phyloP scores from a whole-genome alignment of 37 sponge, comb jelly and placozoan species.

The Eunapius fragilis region DNA sequence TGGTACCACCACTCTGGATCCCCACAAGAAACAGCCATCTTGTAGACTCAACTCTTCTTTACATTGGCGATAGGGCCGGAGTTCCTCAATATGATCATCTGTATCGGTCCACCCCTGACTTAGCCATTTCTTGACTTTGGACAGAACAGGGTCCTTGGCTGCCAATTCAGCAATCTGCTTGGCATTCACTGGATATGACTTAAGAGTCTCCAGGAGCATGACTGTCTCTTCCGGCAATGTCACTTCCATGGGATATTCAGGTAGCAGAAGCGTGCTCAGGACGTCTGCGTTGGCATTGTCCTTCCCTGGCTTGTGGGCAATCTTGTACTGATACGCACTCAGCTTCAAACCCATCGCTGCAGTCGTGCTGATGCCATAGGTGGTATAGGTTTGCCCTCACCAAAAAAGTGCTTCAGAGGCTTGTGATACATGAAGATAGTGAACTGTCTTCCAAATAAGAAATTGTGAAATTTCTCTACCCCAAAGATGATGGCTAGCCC shows the following conservation, averaged over 20 bases:
- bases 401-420: conserved; percentile 22
- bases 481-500: conserved; percentile 21
- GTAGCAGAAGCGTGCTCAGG: conserved; percentile 33
- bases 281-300: conserved; percentile 25
- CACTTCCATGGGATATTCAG: conserved; percentile 9
- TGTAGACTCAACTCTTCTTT: conserved; percentile 12
- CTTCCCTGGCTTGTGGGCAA: conserved; percentile 17
- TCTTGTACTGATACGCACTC: conserved; percentile 17
- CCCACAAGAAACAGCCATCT: conserved; percentile 20
- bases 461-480: conserved; percentile 9
- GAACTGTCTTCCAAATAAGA: conserved; percentile 15
- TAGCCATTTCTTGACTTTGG: background rate
- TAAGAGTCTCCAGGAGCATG: background rate
- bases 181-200: conserved; percentile 10
- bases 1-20: conserved; percentile 10
- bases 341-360: conserved; percentile 34
- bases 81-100: background rate
- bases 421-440: conserved; percentile 21
- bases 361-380: conserved; percentile 20
- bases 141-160: conserved; percentile 12
- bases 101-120: conserved; percentile 5
- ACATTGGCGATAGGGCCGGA: background rate
- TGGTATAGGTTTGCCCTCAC: conserved; percentile 2
- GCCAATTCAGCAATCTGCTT: background rate
- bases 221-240: conserved; percentile 25